These are phyloP conservation scores for Agapornis roseicollis DNA, from an alignment of 2,113 vertebrate genomes.

Conservation along the genomic window DNA sequence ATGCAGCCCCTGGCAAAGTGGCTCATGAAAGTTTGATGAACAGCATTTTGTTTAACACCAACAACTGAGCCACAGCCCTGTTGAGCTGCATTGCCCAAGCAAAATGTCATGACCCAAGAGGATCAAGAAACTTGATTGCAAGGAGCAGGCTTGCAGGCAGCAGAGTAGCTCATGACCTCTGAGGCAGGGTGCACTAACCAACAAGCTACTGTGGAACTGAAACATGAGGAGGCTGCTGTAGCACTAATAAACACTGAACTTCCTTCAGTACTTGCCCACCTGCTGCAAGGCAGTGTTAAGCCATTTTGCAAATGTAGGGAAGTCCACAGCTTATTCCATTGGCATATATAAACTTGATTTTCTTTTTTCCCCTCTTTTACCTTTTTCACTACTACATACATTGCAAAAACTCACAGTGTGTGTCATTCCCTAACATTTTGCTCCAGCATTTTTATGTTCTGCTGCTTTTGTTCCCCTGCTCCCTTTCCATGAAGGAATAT, in stretches of 20 bases:
- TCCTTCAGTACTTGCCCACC: not conserved
- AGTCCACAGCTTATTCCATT: not conserved
- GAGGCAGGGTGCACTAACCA: not conserved
- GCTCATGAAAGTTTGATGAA: constrained; percentile 59
- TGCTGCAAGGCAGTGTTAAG: not conserved
- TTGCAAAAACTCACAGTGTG: not conserved
- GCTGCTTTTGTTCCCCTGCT: not conserved
- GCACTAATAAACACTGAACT: not conserved
- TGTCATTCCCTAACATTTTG: not conserved
- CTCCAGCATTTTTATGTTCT: not conserved
- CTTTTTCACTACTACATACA: not conserved
- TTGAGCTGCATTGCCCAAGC: not conserved
- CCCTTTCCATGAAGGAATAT: not conserved
- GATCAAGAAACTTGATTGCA: not conserved
- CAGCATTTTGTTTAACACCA: constrained; percentile 53
- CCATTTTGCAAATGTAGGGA: not conserved
- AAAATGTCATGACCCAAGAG: constrained; percentile 43
- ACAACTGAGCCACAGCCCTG: not conserved
- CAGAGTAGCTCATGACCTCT: not conserved
- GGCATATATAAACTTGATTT: not conserved
- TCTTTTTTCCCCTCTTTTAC: not conserved
- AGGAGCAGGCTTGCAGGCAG: not conserved
- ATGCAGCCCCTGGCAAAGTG: constrained; percentile 8
- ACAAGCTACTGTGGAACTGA: not conserved
- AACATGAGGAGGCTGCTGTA: not conserved